Conservation (phyloP, 2,797 vertebrate genomes). For the Chromis chromis region DNA sequence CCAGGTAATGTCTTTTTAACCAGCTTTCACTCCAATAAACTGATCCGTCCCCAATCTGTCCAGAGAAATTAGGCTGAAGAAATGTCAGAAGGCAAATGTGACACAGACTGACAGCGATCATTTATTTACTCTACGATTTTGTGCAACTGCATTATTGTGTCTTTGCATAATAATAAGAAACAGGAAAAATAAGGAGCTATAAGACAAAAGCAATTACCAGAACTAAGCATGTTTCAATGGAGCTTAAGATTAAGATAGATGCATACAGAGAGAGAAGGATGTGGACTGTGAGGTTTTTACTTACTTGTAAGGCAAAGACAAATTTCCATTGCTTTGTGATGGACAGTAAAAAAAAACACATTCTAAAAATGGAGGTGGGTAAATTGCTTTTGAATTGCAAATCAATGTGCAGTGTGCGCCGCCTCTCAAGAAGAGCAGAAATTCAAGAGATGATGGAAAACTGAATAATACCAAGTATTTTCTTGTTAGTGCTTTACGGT, state of each 20-base stretch:
- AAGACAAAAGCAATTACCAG: not conserved
- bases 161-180: not conserved
- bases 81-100: not conserved
- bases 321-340: not conserved
- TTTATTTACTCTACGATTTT: not conserved
- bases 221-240: not conserved
- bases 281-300: constrained; percentile 2
- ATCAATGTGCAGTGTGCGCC: constrained; percentile 15
- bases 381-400: constrained; percentile 65
- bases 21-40: not conserved
- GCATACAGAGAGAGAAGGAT: not conserved
- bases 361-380: constrained; percentile 30
- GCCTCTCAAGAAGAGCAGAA: constrained; percentile 21
- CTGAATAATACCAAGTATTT: constrained; percentile 37
- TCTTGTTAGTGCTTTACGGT: constrained; percentile 29
- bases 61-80: not conserved
- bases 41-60: not conserved
- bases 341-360: constrained; percentile 7
- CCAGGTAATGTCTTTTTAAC: not conserved
- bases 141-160: not conserved
- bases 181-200: not conserved
- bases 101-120: not conserved
- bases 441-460: constrained; percentile 43
- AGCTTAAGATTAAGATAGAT: not conserved
- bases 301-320: constrained; percentile 11